Evolutionary conservation across 2,797 vertebrate species (phyloP), one percentile per base, ranked within the genome.

Genomic region (Siniperca undulata): DNA sequence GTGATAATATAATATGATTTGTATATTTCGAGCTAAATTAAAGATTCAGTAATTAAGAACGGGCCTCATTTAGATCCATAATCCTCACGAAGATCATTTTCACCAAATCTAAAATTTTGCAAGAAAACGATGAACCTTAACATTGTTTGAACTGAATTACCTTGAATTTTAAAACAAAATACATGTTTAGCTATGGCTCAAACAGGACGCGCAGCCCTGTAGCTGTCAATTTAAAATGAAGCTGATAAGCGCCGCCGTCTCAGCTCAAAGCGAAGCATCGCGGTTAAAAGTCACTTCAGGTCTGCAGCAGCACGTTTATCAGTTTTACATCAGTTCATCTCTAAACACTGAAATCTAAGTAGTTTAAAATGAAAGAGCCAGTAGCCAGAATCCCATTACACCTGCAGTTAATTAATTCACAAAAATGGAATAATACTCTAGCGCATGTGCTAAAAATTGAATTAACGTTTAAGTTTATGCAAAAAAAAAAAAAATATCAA

Each of bases 401-500:
- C 44, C 34, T 59, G 64, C 1, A 17, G 22, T n/a, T 22, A 34
- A 44, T 44, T 46, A 5, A 52, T 36, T 19, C 10, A 20, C 14
- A 11, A 2, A 13, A 13, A 34, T 2, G 7, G 3, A 46, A 5
- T 11, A n/a, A 36, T 34, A 19, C 14, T 24, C 27, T 1, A 3
- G 1, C 4, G 22, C 0, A 38, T 1, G 8, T 13, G 34, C n/a
- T 6, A 58, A 56, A 7, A 24, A 50, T 20, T 2, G 0, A 27
- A 24, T 42, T 12, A 11, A 24, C 22, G 10, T 67, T 40, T 27
- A 48, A 22, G 0, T 2, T 5, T 7, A 22, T 12, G 42, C 22
- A 62, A 67, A 56, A 44, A 1, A 12, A 6, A n/a, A 19, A 16
- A 20, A 27, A 2, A 27, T 27, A 27, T 27, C 27, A 27, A 27